Base-by-base conservation (phyloP, 92 coral and sea anemone species). In the Palythoa heliodiscus region DNA sequence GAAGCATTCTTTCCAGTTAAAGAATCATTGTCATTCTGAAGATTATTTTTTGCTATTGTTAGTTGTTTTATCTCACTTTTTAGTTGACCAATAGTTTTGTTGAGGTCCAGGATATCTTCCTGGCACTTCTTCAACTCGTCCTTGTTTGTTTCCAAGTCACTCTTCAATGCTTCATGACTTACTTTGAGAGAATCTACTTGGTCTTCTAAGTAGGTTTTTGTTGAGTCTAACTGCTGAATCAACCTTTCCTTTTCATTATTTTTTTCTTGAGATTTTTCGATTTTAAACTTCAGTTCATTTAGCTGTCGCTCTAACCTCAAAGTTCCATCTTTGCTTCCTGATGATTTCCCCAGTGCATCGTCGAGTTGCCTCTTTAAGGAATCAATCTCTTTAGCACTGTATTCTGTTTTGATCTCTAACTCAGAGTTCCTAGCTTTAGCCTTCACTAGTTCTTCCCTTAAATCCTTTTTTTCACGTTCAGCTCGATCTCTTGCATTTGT, bases 231-330 rank as follows among this genome's bases (percentile, higher is more conserved):
- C 75, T 93, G 96, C 61, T 95, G 95, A 61, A 97, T 88, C 10
- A 92, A 90, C 71, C 93, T 93, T 58, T 95, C 99, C 78, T 93
- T 97, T 81, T 93, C 98, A 86, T 91, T 92, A 17, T 91, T 82
- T 87, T 92, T 95, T 70, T 94, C 98, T 83, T 97, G 98, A 25
- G 97, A 91, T 37, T 92, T 91, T 71, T 93, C 98, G 13, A 88
- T 87, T 25, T 91, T 71, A 66, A 97, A 83, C 69, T 90, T 95
- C 82, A 92, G 78, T 78, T 97, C 99, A n/a, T 89, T 92, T 39
- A 97, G 81, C 87, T 95, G 93, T 76, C 92, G 98, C 70, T 95
- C 95, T 71, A 93, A 92, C 83, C 90, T 93, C 58, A 90, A 70
- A 75, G 83, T 88, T 54, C 92, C 98, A 61, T 95, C 99, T 71